Percentiles rank a stretch among this genome's conserved stretches.
Conservation (phyloP, 2,888 invertebrate species). For the Drosophila antonietae region DNA sequence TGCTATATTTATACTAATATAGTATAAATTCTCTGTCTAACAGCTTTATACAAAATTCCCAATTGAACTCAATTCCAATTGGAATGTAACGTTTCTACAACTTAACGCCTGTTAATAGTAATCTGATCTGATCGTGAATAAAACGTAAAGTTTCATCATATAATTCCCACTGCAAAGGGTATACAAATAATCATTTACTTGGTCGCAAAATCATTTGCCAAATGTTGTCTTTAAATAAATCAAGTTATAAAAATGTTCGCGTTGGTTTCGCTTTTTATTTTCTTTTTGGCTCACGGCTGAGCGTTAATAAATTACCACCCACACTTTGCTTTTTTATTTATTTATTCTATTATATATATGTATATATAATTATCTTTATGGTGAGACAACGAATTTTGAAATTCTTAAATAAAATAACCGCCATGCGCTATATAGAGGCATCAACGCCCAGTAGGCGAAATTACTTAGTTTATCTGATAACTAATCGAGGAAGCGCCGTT, state of each 20-base stretch:
- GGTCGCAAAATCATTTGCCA: conserved; percentile 62
- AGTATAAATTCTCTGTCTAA: neutral
- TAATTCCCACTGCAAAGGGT: conserved; percentile 27
- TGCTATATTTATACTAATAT: neutral
- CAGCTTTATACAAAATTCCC: neutral
- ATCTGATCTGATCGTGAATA: conserved; percentile 5
- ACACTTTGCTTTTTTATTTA: conserved; percentile 41
- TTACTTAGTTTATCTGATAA: conserved; percentile 52
- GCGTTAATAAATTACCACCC: conserved; percentile 72
- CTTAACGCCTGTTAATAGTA: neutral
- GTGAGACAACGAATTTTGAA: conserved; percentile 45
- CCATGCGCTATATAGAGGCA: conserved; percentile 16
- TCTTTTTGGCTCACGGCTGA: conserved; percentile 66
- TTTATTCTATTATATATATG: conserved; percentile 16
- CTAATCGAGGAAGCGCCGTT: conserved; percentile 47
- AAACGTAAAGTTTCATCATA: conserved; percentile 12
- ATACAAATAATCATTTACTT: conserved; percentile 55
- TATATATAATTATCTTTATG: conserved; percentile 62
- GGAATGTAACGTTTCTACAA: neutral
- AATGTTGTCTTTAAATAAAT: conserved; percentile 74
- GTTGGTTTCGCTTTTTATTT: conserved; percentile 52
- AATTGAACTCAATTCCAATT: neutral
- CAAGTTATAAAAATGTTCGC: conserved; percentile 77
- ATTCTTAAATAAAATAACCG: conserved; percentile 45
- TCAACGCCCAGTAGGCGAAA: conserved; percentile 33